Base-by-base conservation (phyloP, 2,888 invertebrate genomes). In the Phania funesta region DNA sequence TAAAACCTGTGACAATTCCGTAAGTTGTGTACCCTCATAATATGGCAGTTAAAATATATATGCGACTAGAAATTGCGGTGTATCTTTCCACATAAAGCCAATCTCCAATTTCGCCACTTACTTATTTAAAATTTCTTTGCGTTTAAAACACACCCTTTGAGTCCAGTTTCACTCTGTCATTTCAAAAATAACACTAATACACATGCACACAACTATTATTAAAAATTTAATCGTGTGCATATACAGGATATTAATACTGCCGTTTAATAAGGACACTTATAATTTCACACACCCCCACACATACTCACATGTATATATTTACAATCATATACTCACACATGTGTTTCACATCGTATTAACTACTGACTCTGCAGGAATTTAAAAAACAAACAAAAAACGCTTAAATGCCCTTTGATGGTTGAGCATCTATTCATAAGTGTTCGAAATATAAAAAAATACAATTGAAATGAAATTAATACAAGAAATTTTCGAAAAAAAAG, bases 201-300 rank as follows among this genome's bases (percentile, higher is more conserved):
- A 62, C 50, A 50, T 29, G 73, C 44, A 52, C 32, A 64, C 26
- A 1, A 7, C 41, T 44, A 73, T 77, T 81, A 73, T 82, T 82
- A 74, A 74, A 73, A 82, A 68, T 68, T 64, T 74, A 77, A 68
- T 67, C 56, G 65, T 60, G 38, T 76, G 54, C 68, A 70, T 58
- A 65, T 64, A 64, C 74, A 65, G 78, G 64, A 70, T 75, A 82
- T 78, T 78, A 64, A 81, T 78, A 78, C 68, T 41, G 68, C 64
- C 73, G 58, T 74, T 82, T 82, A 77, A 82, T 77, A 82, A 74
- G 73, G 62, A 77, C 81, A 77, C 67, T 71, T 26, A 52, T 44
- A 6, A 3, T 41, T 41, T 41, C 16, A 2, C n/a, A 18, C n/a
- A 13, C 20, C 38, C 20, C 20, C 26, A 29, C n/a, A 32, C 9